Evolutionary conservation across 2,113 vertebrate species (phyloP).

Genomic region (Nesogale talazaci): DNA sequence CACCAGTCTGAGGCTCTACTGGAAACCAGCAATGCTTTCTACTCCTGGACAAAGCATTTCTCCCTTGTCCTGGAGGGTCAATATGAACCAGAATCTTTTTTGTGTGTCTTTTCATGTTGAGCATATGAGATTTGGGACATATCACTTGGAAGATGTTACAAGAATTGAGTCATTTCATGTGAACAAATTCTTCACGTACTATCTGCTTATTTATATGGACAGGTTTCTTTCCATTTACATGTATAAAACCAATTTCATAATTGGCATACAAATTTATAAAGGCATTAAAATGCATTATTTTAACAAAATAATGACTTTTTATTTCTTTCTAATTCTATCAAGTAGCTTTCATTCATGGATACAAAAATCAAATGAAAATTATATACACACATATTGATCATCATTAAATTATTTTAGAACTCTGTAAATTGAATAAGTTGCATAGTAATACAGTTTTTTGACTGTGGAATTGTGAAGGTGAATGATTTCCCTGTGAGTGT

Average conservation of each 20-base stretch:
- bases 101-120: too few species aligned
- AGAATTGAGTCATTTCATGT: neutral
- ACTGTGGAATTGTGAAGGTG: neutral
- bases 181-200: neutral
- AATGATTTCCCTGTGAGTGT: neutral
- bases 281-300: neutral
- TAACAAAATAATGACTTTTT: too few species aligned
- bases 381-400: too few species aligned
- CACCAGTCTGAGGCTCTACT: too few species aligned
- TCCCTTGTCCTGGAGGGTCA: too few species aligned
- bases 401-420: neutral
- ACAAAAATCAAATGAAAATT: too few species aligned
- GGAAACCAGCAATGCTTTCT: too few species aligned
- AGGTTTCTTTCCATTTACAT: neutral
- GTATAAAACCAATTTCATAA: neutral
- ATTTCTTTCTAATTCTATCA: conserved; percentile 18
- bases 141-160: conserved; percentile 33
- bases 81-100: too few species aligned
- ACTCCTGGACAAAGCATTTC: too few species aligned
- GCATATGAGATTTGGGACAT: neutral
- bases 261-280: neutral
- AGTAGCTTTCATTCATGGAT: neutral
- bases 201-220: neutral
- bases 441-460: neutral
- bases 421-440: neutral